phyloP scores from a whole-genome alignment of 2,888 invertebrate genomes.

The Ferrisia virgata region DNA sequence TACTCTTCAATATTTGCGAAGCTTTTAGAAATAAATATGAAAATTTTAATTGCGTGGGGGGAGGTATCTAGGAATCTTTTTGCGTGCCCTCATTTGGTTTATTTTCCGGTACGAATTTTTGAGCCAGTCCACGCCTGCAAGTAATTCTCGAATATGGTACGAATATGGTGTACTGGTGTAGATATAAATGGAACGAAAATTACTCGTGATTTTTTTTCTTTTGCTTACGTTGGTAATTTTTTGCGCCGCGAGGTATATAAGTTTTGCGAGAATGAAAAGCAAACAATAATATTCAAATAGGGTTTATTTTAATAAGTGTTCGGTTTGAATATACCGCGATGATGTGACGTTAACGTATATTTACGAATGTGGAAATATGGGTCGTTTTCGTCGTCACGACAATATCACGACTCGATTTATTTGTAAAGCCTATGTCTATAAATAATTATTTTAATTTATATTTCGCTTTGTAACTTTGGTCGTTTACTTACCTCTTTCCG shows the following conservation, averaged over 20 bases:
- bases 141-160: background rate
- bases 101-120: too few relatives aligned
- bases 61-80: too few relatives aligned
- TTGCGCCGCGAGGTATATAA: background rate
- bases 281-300: slow-evolving; percentile 19
- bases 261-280: slow-evolving; percentile 3
- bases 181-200: background rate
- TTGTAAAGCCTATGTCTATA: background rate
- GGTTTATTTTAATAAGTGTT: slow-evolving; percentile 23
- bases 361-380: slow-evolving; percentile 7
- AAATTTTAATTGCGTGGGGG: too few relatives aligned
- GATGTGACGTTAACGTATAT: background rate
- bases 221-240: slow-evolving; percentile 11
- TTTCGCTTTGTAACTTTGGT: background rate
- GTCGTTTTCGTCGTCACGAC: slow-evolving; percentile 26
- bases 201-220: background rate
- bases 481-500: background rate
- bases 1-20: too few relatives aligned
- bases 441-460: slow-evolving; percentile 25
- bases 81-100: too few relatives aligned
- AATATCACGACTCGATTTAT: background rate
- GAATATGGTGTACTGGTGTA: background rate
- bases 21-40: too few relatives aligned
- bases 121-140: too few relatives aligned
- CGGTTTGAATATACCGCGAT: slow-evolving; percentile 9